Percentiles rank a stretch among this genome's conserved stretches.
These are phyloP conservation scores for Chloroclystis v-ata DNA, from an alignment of 2,888 invertebrate species.

Conservation along the genomic window DNA sequence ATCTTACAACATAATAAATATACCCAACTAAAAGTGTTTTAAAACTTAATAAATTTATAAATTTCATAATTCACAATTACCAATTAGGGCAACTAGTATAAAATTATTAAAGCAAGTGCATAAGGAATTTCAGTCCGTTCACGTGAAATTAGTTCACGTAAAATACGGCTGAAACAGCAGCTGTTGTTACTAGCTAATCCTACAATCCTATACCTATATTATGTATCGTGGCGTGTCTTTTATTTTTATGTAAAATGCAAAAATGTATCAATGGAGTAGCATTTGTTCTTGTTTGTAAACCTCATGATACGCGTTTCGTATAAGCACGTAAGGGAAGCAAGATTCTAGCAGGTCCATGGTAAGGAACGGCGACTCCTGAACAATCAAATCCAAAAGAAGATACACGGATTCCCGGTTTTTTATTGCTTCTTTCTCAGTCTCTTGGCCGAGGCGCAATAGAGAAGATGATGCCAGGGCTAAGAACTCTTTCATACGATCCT, in stretches of 20 bases:
- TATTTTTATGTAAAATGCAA: conserved; percentile 16
- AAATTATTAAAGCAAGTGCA: neutral
- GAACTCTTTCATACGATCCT: conserved; percentile 98
- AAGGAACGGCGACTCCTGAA: conserved; percentile 98
- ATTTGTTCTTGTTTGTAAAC: conserved; percentile 93
- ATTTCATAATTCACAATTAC: neutral
- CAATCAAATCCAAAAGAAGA: conserved; percentile 96
- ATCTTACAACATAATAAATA: conserved; percentile 10
- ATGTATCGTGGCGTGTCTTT: conserved; percentile 30
- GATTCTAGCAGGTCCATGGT: conserved; percentile 99
- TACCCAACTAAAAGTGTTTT: too few species aligned
- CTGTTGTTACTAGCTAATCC: conserved; percentile 9
- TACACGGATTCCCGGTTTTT: conserved; percentile 98
- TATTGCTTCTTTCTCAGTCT: conserved; percentile 95
- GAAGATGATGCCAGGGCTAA: conserved; percentile 95
- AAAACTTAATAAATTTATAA: too few species aligned
- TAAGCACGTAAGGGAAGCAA: conserved; percentile 98
- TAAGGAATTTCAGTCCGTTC: neutral
- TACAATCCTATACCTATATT: conserved; percentile 7
- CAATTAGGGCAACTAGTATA: neutral
- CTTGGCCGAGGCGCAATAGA: conserved; percentile 94
- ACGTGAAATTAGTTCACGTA: conserved; percentile 1
- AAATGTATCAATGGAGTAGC: conserved; percentile 64
- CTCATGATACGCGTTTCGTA: conserved; percentile 98
- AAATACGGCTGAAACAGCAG: conserved; percentile 5